phyloP scores from a whole-genome alignment of 2,113 vertebrate genomes.

The Hippocampus comes region DNA sequence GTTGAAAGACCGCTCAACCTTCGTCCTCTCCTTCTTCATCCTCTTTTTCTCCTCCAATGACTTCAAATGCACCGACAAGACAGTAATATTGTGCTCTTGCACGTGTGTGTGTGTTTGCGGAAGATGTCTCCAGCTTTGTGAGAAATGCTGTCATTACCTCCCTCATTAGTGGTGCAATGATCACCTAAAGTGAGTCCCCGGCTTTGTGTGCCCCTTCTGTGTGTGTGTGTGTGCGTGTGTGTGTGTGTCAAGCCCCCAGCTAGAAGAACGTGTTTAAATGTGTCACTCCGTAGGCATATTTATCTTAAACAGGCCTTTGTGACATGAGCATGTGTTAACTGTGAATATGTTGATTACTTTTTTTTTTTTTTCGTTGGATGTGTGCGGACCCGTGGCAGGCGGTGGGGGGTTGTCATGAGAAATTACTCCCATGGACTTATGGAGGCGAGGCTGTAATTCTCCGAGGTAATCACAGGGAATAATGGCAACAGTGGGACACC shows the following conservation, averaged over 20 bases:
- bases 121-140: conserved; percentile 58
- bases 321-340: conserved; percentile 33
- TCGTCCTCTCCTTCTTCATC: not conserved
- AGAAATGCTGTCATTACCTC: conserved; percentile 68
- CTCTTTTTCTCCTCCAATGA: conserved; percentile 5
- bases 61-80: conserved; percentile 22
- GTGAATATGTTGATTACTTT: conserved; percentile 23
- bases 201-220: conserved; percentile 26
- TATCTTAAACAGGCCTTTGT: conserved; percentile 25
- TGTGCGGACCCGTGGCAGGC: conserved; percentile 48
- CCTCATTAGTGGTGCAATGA: conserved; percentile 72
- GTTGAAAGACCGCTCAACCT: not conserved
- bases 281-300: conserved; percentile 6
- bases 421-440: conserved; percentile 67
- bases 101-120: conserved; percentile 20
- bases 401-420: conserved; percentile 65
- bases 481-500: conserved; percentile 69
- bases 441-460: conserved; percentile 70
- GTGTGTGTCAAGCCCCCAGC: conserved; percentile 7
- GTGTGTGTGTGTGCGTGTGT: not conserved
- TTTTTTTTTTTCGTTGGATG: conserved; percentile 22
- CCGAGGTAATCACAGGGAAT: conserved; percentile 72
- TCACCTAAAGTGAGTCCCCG: conserved; percentile 53
- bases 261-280: conserved; percentile 14
- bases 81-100: conserved; percentile 27